A percentile compares a stretch with the other conserved stretches of the same genome.
Conservation (phyloP, 2,888 invertebrate genomes). For the Macaria notata region DNA sequence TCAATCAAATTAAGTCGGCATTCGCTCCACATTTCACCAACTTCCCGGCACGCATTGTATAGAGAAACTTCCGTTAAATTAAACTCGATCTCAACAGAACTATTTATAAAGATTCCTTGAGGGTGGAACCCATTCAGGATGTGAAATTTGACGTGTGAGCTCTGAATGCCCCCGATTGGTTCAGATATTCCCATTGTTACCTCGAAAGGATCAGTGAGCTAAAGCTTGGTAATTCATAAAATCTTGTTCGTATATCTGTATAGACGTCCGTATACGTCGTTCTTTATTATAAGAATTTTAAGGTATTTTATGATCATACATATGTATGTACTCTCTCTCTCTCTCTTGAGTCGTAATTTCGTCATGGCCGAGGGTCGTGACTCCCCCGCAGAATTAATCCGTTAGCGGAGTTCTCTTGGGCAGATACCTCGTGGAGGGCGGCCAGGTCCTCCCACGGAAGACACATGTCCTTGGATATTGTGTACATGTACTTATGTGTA, state of each 20-base stretch:
- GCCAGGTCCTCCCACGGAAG: too few species aligned
- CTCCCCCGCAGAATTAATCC: too few species aligned
- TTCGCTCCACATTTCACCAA: slow-evolving; percentile 64
- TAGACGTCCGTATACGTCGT: too few species aligned
- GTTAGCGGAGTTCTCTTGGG: too few species aligned
- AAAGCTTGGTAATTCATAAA: slow-evolving; percentile 52
- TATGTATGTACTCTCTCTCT: too few species aligned
- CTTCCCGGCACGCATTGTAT: slow-evolving; percentile 63
- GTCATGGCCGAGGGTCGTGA: too few species aligned
- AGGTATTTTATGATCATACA: too few species aligned
- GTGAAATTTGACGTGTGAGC: slow-evolving; percentile 81
- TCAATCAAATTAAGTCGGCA: slow-evolving; percentile 64
- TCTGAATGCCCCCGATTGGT: slow-evolving; percentile 45
- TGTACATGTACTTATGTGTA: too few species aligned
- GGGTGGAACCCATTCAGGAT: slow-evolving; percentile 67
- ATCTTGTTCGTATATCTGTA: neutral
- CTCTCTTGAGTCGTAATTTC: too few species aligned
- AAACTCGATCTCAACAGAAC: slow-evolving; percentile 72
- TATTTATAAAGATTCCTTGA: slow-evolving; percentile 79
- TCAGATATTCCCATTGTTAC: slow-evolving; percentile 63
- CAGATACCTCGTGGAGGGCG: too few species aligned
- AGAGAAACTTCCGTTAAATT: slow-evolving; percentile 77
- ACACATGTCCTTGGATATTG: too few species aligned
- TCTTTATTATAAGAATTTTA: too few species aligned
- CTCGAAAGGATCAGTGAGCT: slow-evolving; percentile 58